Conservation (phyloP, 2,797 vertebrate genomes). For the Hydrophis major region DNA sequence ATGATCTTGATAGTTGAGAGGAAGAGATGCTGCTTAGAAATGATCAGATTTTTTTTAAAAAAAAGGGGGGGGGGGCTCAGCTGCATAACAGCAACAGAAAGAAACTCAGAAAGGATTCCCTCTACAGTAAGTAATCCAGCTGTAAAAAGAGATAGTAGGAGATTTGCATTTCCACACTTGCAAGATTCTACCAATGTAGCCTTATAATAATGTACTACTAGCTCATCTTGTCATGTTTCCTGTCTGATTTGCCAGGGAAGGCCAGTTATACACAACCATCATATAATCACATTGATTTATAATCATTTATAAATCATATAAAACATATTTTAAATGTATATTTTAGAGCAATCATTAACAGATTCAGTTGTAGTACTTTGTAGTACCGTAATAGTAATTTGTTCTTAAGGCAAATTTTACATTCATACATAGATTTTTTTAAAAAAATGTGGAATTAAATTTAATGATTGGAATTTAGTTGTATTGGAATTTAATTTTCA, state of each 20-base stretch:
- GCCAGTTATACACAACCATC: not conserved
- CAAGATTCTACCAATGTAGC: not conserved
- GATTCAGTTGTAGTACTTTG: not conserved
- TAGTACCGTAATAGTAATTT: not conserved
- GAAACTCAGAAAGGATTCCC: not conserved
- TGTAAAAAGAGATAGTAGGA: not conserved
- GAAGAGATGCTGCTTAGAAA: not conserved
- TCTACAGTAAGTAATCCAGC: not conserved
- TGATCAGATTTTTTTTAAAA: not conserved
- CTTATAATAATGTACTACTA: not conserved
- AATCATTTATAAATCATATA: not conserved
- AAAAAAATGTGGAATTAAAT: not conserved
- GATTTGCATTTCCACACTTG: not conserved
- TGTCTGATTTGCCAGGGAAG: not conserved
- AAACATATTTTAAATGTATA: not conserved
- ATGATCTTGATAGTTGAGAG: not conserved
- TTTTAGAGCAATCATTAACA: not conserved
- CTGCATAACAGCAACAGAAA: not conserved
- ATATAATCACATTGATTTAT: too few relatives aligned
- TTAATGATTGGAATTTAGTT: not conserved
- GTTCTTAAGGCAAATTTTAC: not conserved
- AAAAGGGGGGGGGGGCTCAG: fast-evolving
- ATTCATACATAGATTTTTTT: not conserved
- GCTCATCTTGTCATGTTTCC: not conserved
- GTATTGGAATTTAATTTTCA: not conserved